A percentile compares a stretch with the other conserved stretches of the same genome.
These are phyloP conservation scores for Pachydiplax longipennis DNA, from an alignment of 2,888 invertebrate species.

Conservation along the genomic window DNA sequence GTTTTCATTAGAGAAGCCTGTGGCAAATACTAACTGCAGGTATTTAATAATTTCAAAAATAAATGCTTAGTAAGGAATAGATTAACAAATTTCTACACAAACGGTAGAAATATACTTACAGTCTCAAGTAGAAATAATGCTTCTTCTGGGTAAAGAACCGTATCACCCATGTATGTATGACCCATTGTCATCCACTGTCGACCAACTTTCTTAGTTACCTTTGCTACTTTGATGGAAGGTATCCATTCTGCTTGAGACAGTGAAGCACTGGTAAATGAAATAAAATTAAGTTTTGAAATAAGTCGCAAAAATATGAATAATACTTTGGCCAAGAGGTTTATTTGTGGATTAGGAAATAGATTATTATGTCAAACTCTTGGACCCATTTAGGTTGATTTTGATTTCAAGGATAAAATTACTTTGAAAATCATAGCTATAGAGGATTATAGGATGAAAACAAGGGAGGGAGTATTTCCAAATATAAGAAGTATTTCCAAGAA, in stretches of 20 bases:
- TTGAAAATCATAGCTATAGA: no score
- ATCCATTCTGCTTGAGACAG: conserved; percentile 68
- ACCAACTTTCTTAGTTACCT: conserved; percentile 65
- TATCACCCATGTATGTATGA: conserved; percentile 60
- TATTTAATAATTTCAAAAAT: no score
- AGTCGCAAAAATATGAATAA: neutral
- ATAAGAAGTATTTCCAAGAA: no score
- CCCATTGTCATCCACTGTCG: conserved; percentile 67
- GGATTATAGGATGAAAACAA: no score
- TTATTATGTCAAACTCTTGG: neutral
- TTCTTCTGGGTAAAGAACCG: conserved; percentile 71
- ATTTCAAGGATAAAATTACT: no score
- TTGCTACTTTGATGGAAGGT: conserved; percentile 63
- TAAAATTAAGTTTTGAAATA: neutral
- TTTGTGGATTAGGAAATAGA: neutral
- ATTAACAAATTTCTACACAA: no score
- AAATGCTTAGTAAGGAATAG: no score
- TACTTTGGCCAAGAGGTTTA: neutral
- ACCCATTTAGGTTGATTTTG: neutral
- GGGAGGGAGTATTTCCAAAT: no score
- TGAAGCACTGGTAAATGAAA: conserved; percentile 57
- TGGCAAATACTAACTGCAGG: no score
- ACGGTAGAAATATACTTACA: conserved; percentile 59
- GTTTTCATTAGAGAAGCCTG: no score
- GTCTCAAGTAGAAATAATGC: conserved; percentile 71